phyloP scores from a whole-genome alignment of 2,797 vertebrate species.

The Rhinichthys osculus region DNA sequence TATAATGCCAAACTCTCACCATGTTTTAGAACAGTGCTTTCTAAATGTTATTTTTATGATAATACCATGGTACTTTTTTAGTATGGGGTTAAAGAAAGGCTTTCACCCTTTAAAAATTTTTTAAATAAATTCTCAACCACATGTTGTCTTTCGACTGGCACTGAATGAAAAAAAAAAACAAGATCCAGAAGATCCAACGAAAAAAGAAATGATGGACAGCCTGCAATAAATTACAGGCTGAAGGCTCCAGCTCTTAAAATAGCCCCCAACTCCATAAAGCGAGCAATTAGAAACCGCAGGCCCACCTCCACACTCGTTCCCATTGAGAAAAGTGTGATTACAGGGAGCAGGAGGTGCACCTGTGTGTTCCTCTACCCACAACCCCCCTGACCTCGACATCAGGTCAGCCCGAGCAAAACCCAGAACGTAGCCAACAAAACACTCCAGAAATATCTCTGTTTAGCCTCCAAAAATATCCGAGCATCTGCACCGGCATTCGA shows the following conservation, averaged over 20 bases:
- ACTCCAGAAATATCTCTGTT: slow-evolving; percentile 36
- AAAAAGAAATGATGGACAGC: slow-evolving; percentile 65
- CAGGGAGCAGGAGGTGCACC: slow-evolving; percentile 45
- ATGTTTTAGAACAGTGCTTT: neutral
- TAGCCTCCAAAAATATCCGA: slow-evolving; percentile 44
- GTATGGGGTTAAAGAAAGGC: neutral
- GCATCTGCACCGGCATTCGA: slow-evolving; percentile 33
- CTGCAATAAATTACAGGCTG: slow-evolving; percentile 74
- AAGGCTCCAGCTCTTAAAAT: slow-evolving; percentile 73
- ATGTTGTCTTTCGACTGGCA: slow-evolving; percentile 3
- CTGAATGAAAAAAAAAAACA: neutral
- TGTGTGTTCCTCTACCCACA: slow-evolving; percentile 42
- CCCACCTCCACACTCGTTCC: slow-evolving; percentile 70
- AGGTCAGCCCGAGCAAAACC: slow-evolving; percentile 24
- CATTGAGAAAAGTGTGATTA: slow-evolving; percentile 62
- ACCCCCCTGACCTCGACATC: slow-evolving; percentile 23
- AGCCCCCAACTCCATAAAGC: slow-evolving; percentile 67
- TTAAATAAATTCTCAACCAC: neutral
- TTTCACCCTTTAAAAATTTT: neutral
- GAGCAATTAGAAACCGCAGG: slow-evolving; percentile 74
- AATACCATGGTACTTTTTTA: neutral
- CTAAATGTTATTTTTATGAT: neutral
- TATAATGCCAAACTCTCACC: neutral
- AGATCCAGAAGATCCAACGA: slow-evolving; percentile 32
- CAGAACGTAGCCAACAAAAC: slow-evolving; percentile 34